These are phyloP conservation scores for Streblospio benedicti DNA, from an alignment of 1,140 invertebrate species.

Conservation along the genomic window DNA sequence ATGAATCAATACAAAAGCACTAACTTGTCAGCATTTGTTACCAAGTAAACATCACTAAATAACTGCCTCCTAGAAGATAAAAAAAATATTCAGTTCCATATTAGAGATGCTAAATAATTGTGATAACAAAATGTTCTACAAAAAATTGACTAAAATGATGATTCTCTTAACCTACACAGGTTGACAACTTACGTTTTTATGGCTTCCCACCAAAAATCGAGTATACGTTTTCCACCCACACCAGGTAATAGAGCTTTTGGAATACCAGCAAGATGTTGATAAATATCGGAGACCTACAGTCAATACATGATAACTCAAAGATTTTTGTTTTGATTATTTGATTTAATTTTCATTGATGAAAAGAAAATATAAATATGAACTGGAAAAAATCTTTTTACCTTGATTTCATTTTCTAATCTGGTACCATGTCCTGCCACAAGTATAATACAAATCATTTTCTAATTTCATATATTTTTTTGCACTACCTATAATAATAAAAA, in stretches of 20 bases:
- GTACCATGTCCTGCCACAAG: constrained; percentile 4
- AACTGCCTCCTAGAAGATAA: constrained; percentile 26
- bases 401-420: constrained; percentile 2
- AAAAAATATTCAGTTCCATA: neutral
- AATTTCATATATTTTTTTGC: no score
- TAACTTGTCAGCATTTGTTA: constrained; percentile 38
- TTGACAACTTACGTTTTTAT: constrained; percentile 5
- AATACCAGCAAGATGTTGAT: constrained; percentile 4
- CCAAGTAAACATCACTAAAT: constrained; percentile 33
- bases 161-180: neutral
- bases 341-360: neutral
- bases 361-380: neutral
- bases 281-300: neutral
- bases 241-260: constrained; percentile 15
- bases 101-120: neutral
- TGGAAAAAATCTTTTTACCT: neutral
- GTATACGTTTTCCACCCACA: constrained; percentile 9
- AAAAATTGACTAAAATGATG: neutral
- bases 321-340: neutral
- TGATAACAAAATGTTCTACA: neutral
- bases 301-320: neutral
- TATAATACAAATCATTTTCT: constrained; percentile 9
- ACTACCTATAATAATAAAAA: no score
- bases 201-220: constrained; percentile 16
- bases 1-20: neutral